Evolutionary conservation across 2,797 vertebrate genomes (phyloP), one percentile per base, ranked within the genome.

Genomic region (Pangasius macronema): DNA sequence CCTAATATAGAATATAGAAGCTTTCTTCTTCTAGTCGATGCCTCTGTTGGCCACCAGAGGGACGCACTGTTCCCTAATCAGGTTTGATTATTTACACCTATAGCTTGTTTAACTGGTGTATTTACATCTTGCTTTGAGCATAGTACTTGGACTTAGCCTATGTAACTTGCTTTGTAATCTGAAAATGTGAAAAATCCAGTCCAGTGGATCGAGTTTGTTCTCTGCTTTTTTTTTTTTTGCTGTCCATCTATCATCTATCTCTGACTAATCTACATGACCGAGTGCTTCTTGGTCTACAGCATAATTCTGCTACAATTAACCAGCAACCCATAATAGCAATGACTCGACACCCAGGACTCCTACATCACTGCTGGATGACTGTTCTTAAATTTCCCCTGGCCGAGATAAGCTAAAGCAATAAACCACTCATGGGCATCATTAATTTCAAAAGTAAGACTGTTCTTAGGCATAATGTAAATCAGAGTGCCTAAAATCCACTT

Each of bases 321-420:
- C 73, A 76, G 27, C 46, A n/a, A n/a, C n/a, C 3, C 22, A 51
- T 27, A 76, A 42, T 7, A 8, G 46, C 46, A 51, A n/a, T 5
- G 46, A 76, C 46, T 79, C 16, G 4, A 30, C n/a, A 55, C n/a
- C n/a, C 16, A 79, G 36, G 18, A 22, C 51, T 22, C n/a, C 16
- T 33, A 36, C 36, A 79, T 79, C 55, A 80, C 77, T 80, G 53
- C 33, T 27, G 33, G n/a, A 55, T 39, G 53, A 80, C 77, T 80
- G 33, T 24, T 57, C 11, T 80, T 57, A 80, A 57, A 59, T 77
- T 80, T 59, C 20, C 76, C 53, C 9, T 36, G 76, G 53, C 20
- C 9, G n/a, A 57, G 2, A 55, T 57, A 24, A 80, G 59, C 30
- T 79, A 36, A 80, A 27, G 20, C 20, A 39, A 80, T 59, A 39